Evolutionary conservation across 2,888 invertebrate species (phyloP).

Genomic region (Acrobasis repandana): DNA sequence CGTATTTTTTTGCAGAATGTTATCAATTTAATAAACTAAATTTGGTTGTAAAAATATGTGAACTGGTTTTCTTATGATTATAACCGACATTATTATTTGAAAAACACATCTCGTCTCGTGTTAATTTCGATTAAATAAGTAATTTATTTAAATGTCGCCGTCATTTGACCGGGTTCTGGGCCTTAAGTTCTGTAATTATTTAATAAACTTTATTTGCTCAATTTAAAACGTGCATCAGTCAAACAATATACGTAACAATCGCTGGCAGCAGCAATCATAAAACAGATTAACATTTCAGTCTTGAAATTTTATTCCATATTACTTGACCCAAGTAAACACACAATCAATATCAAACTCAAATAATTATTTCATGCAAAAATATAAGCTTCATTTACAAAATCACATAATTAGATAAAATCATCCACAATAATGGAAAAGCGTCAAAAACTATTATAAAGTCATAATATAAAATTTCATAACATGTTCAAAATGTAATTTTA

Average conservation of each 20-base stretch:
- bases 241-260: not conserved
- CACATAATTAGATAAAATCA: slow-evolving; percentile 53
- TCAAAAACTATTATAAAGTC: slow-evolving; percentile 57
- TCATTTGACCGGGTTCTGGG: too few relatives aligned
- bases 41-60: too few relatives aligned
- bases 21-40: too few relatives aligned
- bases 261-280: not conserved
- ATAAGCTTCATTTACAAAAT: slow-evolving; percentile 39
- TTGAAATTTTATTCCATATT: slow-evolving; percentile 59
- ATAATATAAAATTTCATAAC: slow-evolving; percentile 57
- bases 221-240: not conserved
- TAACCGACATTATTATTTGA: too few relatives aligned
- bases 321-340: slow-evolving; percentile 60
- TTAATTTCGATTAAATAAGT: too few relatives aligned
- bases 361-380: slow-evolving; percentile 59
- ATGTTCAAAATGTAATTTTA: slow-evolving; percentile 24
- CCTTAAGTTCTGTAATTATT: too few relatives aligned
- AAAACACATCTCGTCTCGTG: too few relatives aligned
- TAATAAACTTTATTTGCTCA: too few relatives aligned
- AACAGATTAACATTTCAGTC: slow-evolving; percentile 41
- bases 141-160: too few relatives aligned
- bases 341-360: slow-evolving; percentile 49
- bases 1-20: too few relatives aligned
- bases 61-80: too few relatives aligned
- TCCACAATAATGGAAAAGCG: slow-evolving; percentile 61